These are phyloP conservation scores for Glaucomys volans DNA, from an alignment of 2,113 vertebrate species.

Conservation along the genomic window DNA sequence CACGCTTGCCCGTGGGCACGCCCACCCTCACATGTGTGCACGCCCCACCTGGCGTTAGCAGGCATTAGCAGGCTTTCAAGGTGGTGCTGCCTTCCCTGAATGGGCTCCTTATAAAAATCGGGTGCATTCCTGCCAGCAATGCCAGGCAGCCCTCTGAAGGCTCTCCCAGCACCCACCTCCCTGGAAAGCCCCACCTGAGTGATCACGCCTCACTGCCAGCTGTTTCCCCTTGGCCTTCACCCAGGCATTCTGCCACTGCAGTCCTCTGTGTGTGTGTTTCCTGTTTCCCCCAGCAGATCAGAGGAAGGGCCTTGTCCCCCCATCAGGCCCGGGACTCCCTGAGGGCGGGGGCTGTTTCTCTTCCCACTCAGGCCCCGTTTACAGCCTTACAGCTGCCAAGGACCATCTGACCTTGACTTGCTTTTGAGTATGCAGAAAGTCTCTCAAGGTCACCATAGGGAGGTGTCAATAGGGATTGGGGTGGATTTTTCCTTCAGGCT, in stretches of 20 bases:
- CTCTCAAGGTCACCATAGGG: neutral
- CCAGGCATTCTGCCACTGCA: neutral
- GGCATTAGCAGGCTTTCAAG: neutral
- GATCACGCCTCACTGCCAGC: neutral
- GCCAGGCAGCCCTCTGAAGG: neutral
- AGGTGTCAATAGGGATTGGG: neutral
- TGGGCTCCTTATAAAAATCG: neutral
- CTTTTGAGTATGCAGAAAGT: neutral
- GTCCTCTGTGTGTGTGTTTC: constrained; percentile 7
- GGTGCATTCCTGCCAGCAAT: neutral
- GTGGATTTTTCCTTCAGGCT: neutral
- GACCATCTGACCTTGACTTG: neutral
- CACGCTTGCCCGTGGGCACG: accelerated
- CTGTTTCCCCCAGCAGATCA: constrained; percentile 36
- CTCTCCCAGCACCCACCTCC: neutral
- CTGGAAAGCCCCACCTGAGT: constrained; percentile 2
- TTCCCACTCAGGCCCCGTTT: neutral
- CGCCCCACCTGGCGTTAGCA: neutral
- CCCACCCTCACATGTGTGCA: accelerated
- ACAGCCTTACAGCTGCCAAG: neutral
- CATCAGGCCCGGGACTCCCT: neutral
- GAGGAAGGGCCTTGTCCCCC: neutral
- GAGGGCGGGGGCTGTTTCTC: neutral
- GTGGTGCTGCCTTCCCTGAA: neutral
- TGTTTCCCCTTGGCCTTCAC: constrained; percentile 67